These are phyloP conservation scores for Camptogramma bilineatum DNA, from an alignment of 2,888 invertebrate species.

Conservation along the genomic window DNA sequence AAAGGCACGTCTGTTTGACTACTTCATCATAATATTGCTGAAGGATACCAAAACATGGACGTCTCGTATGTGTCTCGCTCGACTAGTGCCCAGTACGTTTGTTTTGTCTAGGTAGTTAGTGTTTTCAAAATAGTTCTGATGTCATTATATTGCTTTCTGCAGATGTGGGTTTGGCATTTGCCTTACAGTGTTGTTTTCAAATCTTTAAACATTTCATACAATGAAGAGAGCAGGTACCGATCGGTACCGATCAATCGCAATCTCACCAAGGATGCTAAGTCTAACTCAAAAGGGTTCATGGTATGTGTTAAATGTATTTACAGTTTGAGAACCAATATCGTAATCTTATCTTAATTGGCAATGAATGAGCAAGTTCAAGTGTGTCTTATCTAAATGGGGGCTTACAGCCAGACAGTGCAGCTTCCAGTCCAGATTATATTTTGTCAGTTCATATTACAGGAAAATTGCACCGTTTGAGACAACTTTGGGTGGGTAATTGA, in stretches of 20 bases:
- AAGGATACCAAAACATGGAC: slow-evolving; percentile 52
- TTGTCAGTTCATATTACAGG: slow-evolving; percentile 9
- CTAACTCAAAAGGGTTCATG: background rate
- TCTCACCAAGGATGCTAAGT: background rate
- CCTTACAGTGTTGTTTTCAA: slow-evolving; percentile 3
- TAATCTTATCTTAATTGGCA: slow-evolving; percentile 27
- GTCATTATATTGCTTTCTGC: slow-evolving; percentile 17
- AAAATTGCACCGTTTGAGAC: slow-evolving; percentile 19
- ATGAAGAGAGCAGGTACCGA: no score
- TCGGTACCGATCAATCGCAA: background rate
- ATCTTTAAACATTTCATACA: background rate
- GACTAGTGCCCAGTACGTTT: slow-evolving; percentile 30
- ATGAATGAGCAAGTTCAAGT: slow-evolving; percentile 27
- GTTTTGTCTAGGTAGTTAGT: slow-evolving; percentile 35
- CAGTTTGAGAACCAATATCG: slow-evolving; percentile 20
- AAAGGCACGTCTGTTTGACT: slow-evolving; percentile 47
- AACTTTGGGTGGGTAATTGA: slow-evolving; percentile 1
- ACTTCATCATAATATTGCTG: slow-evolving; percentile 55
- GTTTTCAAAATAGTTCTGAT: slow-evolving; percentile 37
- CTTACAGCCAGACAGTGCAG: slow-evolving; percentile 14
- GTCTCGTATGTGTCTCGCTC: slow-evolving; percentile 63
- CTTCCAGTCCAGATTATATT: slow-evolving; percentile 21
- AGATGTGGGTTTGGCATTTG: slow-evolving; percentile 7
- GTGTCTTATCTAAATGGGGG: slow-evolving; percentile 24
- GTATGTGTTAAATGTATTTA: slow-evolving; percentile 9